Conservation (phyloP, 2,888 invertebrate genomes). For the Acrobasis suavella region DNA sequence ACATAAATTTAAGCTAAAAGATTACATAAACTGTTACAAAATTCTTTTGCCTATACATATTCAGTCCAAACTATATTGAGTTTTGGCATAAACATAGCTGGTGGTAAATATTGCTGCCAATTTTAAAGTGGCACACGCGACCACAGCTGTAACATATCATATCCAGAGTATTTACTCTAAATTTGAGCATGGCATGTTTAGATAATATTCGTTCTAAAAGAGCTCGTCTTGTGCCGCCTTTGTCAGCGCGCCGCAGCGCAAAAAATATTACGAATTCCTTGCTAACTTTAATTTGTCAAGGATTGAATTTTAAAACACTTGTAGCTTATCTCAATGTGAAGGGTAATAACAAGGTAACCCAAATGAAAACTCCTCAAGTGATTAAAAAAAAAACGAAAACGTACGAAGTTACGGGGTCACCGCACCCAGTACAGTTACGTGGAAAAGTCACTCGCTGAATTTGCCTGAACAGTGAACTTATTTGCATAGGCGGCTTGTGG, state of each 20-base stretch:
- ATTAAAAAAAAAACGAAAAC: not conserved
- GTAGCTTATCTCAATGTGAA: too few relatives aligned
- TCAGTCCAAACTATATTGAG: not conserved
- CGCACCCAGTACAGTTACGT: not conserved
- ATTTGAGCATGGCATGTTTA: not conserved
- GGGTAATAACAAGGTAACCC: not conserved
- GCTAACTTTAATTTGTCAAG: too few relatives aligned
- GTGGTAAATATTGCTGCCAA: conserved; percentile 1
- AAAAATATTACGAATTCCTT: too few relatives aligned
- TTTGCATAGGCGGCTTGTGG: not conserved
- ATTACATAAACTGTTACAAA: not conserved
- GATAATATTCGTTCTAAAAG: too few relatives aligned
- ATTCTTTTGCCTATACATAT: not conserved
- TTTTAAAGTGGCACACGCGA: conserved; percentile 12
- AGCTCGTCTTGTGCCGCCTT: too few relatives aligned
- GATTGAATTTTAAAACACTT: too few relatives aligned
- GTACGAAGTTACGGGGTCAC: not conserved
- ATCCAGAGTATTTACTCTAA: not conserved
- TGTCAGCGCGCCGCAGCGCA: too few relatives aligned
- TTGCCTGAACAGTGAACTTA: not conserved
- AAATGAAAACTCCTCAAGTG: not conserved
- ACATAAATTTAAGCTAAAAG: too few relatives aligned
- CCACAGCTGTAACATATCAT: not conserved
- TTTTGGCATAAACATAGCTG: conserved; percentile 3
- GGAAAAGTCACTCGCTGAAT: not conserved